Conservation (phyloP, 2,797 vertebrate species). For the Acipenser oxyrinchus region DNA sequence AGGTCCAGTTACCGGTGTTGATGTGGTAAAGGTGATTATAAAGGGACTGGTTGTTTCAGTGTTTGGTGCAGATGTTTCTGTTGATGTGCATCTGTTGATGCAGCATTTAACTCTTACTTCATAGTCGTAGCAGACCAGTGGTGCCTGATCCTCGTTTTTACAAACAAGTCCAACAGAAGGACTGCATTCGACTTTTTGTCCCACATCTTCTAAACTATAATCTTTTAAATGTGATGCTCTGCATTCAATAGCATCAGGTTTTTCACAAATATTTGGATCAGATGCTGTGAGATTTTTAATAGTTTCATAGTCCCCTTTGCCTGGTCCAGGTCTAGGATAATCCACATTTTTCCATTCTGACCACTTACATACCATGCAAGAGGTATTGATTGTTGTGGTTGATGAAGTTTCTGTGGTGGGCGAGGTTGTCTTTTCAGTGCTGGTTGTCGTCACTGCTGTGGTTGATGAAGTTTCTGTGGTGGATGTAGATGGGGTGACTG, state of each 20-base stretch:
- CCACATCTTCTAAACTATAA: too few species aligned
- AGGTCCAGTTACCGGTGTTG: neutral
- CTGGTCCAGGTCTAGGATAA: conserved; percentile 34
- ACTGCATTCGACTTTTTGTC: too few species aligned
- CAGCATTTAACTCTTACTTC: conserved; percentile 43
- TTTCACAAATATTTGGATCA: conserved; percentile 37
- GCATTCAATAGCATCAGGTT: conserved; percentile 20
- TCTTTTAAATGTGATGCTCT: too few species aligned
- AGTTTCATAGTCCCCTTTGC: conserved; percentile 41
- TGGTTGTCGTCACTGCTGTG: too few species aligned
- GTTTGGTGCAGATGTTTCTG: neutral
- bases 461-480: neutral
- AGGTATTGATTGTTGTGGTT: neutral
- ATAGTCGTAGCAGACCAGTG: conserved; percentile 39
- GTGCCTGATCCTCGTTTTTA: conserved; percentile 15
- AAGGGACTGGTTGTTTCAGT: conserved; percentile 1
- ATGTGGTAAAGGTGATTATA: neutral
- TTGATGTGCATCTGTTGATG: conserved; percentile 12
- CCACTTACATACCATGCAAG: conserved; percentile 37
- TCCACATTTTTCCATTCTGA: conserved; percentile 44
- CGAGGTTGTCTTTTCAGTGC: too few species aligned
- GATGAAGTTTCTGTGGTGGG: neutral
- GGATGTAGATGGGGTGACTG: too few species aligned
- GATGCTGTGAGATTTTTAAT: conserved; percentile 33
- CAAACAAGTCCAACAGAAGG: too few species aligned